Percentiles rank a stretch among this genome's conserved stretches.
Conservation (phyloP, 37 sponge, comb jelly and placozoan species). For the Spongilla lacustris region DNA sequence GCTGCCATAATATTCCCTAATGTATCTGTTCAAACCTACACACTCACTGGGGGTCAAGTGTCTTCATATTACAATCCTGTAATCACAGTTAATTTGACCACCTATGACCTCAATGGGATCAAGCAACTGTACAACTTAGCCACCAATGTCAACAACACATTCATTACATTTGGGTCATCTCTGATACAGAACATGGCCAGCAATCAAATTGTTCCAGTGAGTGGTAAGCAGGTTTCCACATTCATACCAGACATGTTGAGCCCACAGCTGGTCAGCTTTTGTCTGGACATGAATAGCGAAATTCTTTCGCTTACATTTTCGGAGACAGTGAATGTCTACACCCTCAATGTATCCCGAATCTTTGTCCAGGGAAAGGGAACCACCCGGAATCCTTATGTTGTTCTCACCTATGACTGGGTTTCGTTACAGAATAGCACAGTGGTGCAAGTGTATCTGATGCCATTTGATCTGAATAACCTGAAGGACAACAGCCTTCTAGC, state of each 20-base stretch:
- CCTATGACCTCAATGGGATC: conserved; percentile 65
- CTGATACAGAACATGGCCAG: conserved; percentile 60
- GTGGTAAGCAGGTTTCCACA: conserved; percentile 39
- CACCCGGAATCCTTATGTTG: neutral
- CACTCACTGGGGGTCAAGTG: conserved; percentile 66
- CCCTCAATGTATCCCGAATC: conserved; percentile 56
- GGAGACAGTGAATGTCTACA: conserved; percentile 76
- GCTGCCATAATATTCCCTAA: neutral
- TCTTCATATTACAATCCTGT: conserved; percentile 25
- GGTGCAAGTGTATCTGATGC: conserved; percentile 40
- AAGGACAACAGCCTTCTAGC: conserved; percentile 60
- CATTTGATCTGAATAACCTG: conserved; percentile 73
- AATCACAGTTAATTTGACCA: conserved; percentile 34
- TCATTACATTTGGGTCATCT: conserved; percentile 37
- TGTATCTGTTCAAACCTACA: conserved; percentile 19
- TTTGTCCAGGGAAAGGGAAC: conserved; percentile 46
- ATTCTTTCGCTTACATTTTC: conserved; percentile 51
- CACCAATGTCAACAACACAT: conserved; percentile 56
- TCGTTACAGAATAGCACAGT: conserved; percentile 53
- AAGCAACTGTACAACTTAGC: conserved; percentile 64
- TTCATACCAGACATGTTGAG: conserved; percentile 52
- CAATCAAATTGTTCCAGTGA: conserved; percentile 63
- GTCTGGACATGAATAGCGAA: conserved; percentile 55
- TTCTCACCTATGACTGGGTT: conserved; percentile 31
- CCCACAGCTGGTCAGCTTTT: conserved; percentile 55